Base-by-base conservation (phyloP, 2,797 vertebrate species). In the Chelon auratus region DNA sequence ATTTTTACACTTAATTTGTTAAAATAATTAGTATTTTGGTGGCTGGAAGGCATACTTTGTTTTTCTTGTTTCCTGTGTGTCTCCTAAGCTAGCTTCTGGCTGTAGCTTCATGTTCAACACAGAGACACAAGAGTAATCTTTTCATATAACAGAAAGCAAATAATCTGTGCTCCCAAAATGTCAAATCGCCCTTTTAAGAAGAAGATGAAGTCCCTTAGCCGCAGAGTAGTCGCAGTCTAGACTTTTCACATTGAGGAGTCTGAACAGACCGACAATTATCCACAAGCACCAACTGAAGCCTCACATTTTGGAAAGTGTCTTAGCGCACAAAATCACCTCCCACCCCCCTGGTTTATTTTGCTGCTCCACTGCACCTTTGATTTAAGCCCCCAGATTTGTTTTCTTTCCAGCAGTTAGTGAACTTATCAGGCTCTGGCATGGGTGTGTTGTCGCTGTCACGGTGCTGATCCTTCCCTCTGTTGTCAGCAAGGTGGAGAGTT, bases 361-460 rank as follows among this genome's bases (percentile, higher is more conserved):
- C 48, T 45, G 66, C 71, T 77, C 60, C 47, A 11, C 30, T 67
- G 69, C 68, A 36, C 70, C 76, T 72, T 69, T 65, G 56, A 76
- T 87, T 80, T 83, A 75, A 82, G 63, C 64, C 55, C 62, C 7
- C 17, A 66, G 60, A 83, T 87, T 84, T 85, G 68, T 83, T 89
- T 87, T 78, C 73, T 76, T 67, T 76, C 79, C 73, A 65, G 75
- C 75, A 75, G 75, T 83, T 79, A 80, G 79, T 81, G 75, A 86
- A 88, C 62, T 86, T 84, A 87, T 80, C 81, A 73, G 84, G 66
- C 77, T 70, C 67, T 86, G 84, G 87, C 84, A 84, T 72, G 82
- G 81, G 50, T 75, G 77, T 82, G 85, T 80, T 81, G 84, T 69
- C 20, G 5, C 85, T 81, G 85, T 86, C 79, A 81, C 78, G 52